Evolutionary conservation across 2,888 invertebrate species (phyloP).

Genomic region (Loripinus fragilis): DNA sequence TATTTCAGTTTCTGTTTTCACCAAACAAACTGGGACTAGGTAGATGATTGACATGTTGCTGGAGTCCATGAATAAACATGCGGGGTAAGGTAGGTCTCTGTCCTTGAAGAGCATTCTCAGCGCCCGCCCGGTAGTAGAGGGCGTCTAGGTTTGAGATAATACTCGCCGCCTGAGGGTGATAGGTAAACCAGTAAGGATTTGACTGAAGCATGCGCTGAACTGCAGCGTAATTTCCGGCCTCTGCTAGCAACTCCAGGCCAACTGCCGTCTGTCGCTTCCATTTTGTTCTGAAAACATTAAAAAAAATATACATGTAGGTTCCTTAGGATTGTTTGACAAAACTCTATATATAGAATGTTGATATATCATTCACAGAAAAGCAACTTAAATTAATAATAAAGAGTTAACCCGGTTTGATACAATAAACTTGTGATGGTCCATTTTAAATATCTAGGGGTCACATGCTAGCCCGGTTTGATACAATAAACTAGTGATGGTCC

Average conservation of each 20-base stretch:
- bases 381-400: no score
- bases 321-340: no score
- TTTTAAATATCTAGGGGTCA: no score
- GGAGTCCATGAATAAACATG: slow-evolving; percentile 79
- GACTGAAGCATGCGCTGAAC: slow-evolving; percentile 91
- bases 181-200: slow-evolving; percentile 81
- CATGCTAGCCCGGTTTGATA: no score
- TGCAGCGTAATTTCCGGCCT: slow-evolving; percentile 99
- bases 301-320: no score
- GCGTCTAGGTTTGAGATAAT: slow-evolving; percentile 54
- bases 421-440: no score
- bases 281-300: slow-evolving; percentile 90
- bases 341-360: no score
- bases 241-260: slow-evolving; percentile 96
- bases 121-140: slow-evolving; percentile 51
- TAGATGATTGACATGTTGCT: slow-evolving; percentile 76
- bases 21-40: slow-evolving; percentile 69
- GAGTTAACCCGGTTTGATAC: no score
- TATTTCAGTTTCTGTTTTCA: slow-evolving; percentile 68
- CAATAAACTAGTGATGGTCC: no score
- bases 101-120: slow-evolving; percentile 61
- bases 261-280: slow-evolving; percentile 99
- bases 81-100: slow-evolving; percentile 79
- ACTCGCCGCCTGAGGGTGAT: slow-evolving; percentile 69
- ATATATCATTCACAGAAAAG: no score